Conservation (phyloP, 2,113 vertebrate species). For the Cynoglossus semilaevis region DNA sequence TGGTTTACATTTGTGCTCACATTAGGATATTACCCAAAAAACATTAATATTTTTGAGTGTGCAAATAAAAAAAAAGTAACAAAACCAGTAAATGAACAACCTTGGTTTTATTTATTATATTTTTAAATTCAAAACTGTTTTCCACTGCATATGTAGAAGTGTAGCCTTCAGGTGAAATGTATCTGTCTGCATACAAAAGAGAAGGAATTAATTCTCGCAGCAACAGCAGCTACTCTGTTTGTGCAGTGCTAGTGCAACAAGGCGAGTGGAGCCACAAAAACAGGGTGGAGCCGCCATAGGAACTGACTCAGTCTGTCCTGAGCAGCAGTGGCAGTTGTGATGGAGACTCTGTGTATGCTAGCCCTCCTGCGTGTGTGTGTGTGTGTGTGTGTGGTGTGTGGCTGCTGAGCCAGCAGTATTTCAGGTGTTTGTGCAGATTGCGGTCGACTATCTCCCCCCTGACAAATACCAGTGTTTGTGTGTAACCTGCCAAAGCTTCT, state of each 20-base stretch:
- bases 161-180: background rate
- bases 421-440: constrained; percentile 62
- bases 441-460: constrained; percentile 28
- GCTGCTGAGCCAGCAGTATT: constrained; percentile 66
- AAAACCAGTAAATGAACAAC: too few species aligned
- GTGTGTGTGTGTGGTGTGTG: constrained; percentile 10
- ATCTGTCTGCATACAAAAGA: background rate
- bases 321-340: constrained; percentile 20
- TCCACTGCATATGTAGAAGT: background rate
- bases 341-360: constrained; percentile 11
- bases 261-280: background rate
- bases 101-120: too few species aligned
- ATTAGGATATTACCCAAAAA: too few species aligned
- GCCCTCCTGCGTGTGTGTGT: constrained; percentile 3
- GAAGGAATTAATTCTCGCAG: too few species aligned
- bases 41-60: too few species aligned
- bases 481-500: constrained; percentile 60
- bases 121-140: too few species aligned
- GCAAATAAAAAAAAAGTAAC: too few species aligned
- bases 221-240: constrained; percentile 15
- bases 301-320: constrained; percentile 42
- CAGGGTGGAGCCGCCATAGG: constrained; percentile 29
- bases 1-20: too few species aligned
- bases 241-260: constrained; percentile 19
- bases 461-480: constrained; percentile 61